Evolutionary conservation across 2,113 vertebrate species (phyloP).

Genomic region (Poeciliopsis retropinna): DNA sequence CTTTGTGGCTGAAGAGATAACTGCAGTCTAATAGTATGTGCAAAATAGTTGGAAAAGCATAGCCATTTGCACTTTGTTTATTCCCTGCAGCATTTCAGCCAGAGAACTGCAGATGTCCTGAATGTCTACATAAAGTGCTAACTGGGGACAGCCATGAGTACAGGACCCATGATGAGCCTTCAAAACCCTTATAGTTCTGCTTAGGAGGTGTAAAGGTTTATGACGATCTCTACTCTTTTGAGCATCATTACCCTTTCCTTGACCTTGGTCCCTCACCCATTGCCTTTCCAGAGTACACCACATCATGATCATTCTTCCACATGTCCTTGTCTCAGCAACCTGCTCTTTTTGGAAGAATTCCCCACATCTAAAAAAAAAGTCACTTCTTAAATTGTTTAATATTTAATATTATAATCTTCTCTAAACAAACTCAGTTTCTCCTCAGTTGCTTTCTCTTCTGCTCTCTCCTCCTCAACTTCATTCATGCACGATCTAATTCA

Average conservation of each 20-base stretch:
- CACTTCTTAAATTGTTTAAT: slow-evolving; percentile 24
- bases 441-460: slow-evolving; percentile 31
- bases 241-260: slow-evolving; percentile 50
- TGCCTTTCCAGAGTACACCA: slow-evolving; percentile 9
- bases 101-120: slow-evolving; percentile 13
- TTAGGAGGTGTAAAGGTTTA: slow-evolving; percentile 21
- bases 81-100: neutral
- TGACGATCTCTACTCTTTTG: slow-evolving; percentile 43
- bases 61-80: neutral
- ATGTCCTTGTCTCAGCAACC: neutral
- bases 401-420: slow-evolving; percentile 20
- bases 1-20: no score
- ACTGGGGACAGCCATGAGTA: slow-evolving; percentile 11
- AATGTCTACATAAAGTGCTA: neutral
- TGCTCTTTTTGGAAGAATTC: slow-evolving; percentile 19
- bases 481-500: slow-evolving; percentile 79
- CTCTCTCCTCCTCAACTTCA: slow-evolving; percentile 47
- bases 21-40: neutral
- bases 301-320: slow-evolving; percentile 1
- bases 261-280: slow-evolving; percentile 19
- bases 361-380: slow-evolving; percentile 47
- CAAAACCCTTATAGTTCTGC: slow-evolving; percentile 19
- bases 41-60: neutral
- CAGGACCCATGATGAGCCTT: slow-evolving; percentile 23
- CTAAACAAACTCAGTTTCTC: slow-evolving; percentile 24